Percentiles rank a stretch among this genome's conserved stretches.
Evolutionary conservation across 2,888 invertebrate genomes (phyloP).

Genomic region (Belgica antarctica): DNA sequence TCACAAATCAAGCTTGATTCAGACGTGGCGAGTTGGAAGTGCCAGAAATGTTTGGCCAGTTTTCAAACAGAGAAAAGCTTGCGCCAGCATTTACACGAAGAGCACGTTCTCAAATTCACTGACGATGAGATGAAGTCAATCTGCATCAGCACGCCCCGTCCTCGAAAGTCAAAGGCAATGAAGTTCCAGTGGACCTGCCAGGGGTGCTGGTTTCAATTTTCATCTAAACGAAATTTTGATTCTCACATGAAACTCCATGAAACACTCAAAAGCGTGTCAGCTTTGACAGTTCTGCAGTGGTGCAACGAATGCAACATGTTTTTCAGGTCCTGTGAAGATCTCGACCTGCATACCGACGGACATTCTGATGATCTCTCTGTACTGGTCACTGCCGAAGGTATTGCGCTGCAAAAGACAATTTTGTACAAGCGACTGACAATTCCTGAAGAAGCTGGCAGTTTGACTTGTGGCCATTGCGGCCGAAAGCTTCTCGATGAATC

Average conservation of each 20-base stretch:
- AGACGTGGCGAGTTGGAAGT: not conserved
- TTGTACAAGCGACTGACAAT: not conserved
- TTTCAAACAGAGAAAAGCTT: not conserved
- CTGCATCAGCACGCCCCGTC: no score
- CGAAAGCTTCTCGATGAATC: not conserved
- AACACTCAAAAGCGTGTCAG: not conserved
- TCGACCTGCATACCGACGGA: not conserved
- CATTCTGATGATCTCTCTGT: not conserved
- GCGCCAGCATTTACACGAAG: not conserved
- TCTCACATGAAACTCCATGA: not conserved
- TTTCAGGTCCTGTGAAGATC: not conserved
- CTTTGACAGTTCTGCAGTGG: not conserved
- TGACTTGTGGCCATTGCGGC: conserved; percentile 8
- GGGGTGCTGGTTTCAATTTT: not conserved
- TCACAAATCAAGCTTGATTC: not conserved
- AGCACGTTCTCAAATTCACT: not conserved
- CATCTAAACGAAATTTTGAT: not conserved
- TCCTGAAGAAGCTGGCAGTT: not conserved
- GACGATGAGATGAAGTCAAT: not conserved
- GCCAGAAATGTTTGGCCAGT: not conserved
- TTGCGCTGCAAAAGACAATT: not conserved
- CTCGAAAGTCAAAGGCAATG: not conserved
- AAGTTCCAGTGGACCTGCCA: not conserved
- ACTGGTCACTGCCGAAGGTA: not conserved
- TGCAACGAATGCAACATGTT: not conserved